Conservation (phyloP, 2,797 vertebrate species). For the Labeo calbasu region DNA sequence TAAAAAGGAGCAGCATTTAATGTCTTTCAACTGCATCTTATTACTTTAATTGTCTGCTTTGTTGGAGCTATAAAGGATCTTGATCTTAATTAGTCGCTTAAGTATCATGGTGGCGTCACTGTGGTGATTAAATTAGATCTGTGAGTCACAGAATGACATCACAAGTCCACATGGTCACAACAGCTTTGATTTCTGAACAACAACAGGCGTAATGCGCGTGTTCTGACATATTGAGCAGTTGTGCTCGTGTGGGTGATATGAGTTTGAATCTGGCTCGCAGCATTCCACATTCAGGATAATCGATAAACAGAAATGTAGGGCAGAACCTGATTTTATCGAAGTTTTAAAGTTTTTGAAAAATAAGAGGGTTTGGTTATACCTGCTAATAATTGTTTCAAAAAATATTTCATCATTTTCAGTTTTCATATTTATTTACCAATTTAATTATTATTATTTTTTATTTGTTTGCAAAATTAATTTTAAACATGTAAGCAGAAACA, state of each 20-base stretch:
- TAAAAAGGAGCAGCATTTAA: background rate
- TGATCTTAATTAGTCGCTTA: conserved; percentile 1
- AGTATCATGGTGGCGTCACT: background rate
- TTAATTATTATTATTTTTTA: background rate
- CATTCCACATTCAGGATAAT: background rate
- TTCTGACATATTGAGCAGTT: background rate
- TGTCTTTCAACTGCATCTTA: background rate
- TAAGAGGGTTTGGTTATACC: background rate
- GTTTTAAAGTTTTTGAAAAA: background rate
- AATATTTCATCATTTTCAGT: background rate
- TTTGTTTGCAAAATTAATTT: too few species aligned
- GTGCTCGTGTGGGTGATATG: background rate
- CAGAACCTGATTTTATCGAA: background rate
- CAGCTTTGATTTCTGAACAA: conserved; percentile 16
- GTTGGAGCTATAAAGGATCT: conserved; percentile 15
- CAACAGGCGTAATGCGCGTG: background rate
- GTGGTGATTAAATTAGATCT: conserved; percentile 8
- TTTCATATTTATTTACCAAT: too few species aligned
- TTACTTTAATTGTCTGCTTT: conserved; percentile 3
- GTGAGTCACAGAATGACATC: conserved; percentile 19
- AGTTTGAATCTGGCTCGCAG: background rate
- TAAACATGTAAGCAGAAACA: too few species aligned
- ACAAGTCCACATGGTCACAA: conserved; percentile 3
- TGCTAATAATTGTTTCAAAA: background rate
- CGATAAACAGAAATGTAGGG: background rate